Evolutionary conservation across 2,797 vertebrate genomes (phyloP).

Genomic region (Alectoris magna): DNA sequence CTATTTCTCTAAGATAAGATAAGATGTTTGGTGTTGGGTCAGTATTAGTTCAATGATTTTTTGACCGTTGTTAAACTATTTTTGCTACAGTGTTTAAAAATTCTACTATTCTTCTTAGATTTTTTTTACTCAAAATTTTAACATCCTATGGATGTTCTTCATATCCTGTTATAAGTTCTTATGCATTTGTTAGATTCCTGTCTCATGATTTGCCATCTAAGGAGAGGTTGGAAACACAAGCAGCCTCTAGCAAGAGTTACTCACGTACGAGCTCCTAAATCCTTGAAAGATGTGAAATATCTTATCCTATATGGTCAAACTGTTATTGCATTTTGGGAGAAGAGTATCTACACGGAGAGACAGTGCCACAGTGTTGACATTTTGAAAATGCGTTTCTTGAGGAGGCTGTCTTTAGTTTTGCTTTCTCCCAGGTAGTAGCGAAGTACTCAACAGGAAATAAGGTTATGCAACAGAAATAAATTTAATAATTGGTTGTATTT

Average conservation of each 20-base stretch:
- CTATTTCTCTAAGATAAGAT: not conserved
- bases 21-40: not conserved
- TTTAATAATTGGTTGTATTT: not conserved
- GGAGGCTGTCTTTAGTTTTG: not conserved
- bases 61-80: not conserved
- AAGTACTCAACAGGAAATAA: not conserved
- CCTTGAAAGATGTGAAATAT: not conserved
- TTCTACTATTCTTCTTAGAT: not conserved
- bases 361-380: not conserved
- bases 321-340: not conserved
- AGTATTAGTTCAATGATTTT: not conserved
- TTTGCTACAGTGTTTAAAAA: not conserved
- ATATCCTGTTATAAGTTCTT: not conserved
- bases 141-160: not conserved
- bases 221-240: not conserved
- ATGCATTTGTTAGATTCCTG: not conserved
- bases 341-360: not conserved
- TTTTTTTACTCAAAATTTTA: not conserved
- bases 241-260: not conserved
- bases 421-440: not conserved
- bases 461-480: not conserved
- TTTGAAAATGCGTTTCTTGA: not conserved
- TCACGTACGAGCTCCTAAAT: not conserved
- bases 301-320: not conserved
- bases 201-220: not conserved